A percentile compares a stretch with the other conserved stretches of the same genome.
Conservation (phyloP, 2,888 invertebrate species). For the Electrophaes corylata region DNA sequence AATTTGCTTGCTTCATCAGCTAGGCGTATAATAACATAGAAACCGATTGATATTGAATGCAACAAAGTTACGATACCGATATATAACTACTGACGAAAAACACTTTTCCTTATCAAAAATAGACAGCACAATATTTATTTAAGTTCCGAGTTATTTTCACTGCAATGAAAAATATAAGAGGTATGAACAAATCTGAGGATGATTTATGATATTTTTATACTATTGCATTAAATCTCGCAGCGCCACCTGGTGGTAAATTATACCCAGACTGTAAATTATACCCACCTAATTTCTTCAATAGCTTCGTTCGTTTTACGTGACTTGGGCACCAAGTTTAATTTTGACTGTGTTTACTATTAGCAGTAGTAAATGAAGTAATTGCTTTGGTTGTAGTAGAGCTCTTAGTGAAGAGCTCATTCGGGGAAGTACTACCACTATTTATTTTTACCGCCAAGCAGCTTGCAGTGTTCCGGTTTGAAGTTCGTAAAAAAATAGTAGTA, state of each 20-base stretch:
- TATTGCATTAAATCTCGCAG: conserved; percentile 15
- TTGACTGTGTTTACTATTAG: conserved; percentile 13
- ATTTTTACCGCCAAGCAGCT: too few species aligned
- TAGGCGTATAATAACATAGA: too few species aligned
- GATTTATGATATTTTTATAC: conserved; percentile 28
- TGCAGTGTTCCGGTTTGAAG: too few species aligned
- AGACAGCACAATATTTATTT: not conserved
- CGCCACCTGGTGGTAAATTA: conserved; percentile 13
- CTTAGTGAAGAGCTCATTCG: too few species aligned
- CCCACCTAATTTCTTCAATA: conserved; percentile 21
- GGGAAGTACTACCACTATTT: too few species aligned
- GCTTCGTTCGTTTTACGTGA: conserved; percentile 23
- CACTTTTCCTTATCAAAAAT: conserved; percentile 1
- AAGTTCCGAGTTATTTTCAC: conserved; percentile 12
- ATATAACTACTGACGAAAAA: not conserved
- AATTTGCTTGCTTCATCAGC: too few species aligned
- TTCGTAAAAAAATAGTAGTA: too few species aligned
- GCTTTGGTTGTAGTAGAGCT: too few species aligned
- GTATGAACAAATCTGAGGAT: conserved; percentile 1
- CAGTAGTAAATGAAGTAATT: too few species aligned
- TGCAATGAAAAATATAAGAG: not conserved
- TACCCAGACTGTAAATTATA: conserved; percentile 11
- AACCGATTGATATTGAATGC: too few species aligned
- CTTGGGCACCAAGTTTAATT: conserved; percentile 7
- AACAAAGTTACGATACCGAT: not conserved